Percentiles rank a stretch among this genome's conserved stretches.
Evolutionary conservation across 1,140 invertebrate genomes (phyloP).

Genomic region (Penaeus vannamei): DNA sequence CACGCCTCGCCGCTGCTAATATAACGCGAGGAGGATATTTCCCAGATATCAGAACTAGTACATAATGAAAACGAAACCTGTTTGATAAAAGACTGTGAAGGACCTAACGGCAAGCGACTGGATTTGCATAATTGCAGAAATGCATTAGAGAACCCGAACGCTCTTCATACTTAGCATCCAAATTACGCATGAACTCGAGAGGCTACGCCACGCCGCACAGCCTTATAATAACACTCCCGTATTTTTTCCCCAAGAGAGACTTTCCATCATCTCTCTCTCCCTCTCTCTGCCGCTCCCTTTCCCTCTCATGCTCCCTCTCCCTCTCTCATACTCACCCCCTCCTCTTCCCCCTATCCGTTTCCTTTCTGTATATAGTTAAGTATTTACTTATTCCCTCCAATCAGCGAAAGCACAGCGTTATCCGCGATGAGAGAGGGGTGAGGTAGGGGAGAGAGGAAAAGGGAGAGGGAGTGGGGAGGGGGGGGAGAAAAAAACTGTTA

Average conservation of each 20-base stretch:
- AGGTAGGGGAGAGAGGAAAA: too few relatives aligned
- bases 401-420: too few relatives aligned
- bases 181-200: conserved; percentile 31
- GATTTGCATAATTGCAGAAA: conserved; percentile 33
- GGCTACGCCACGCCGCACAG: neutral
- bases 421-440: too few relatives aligned
- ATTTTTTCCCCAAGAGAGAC: neutral
- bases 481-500: too few relatives aligned
- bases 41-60: conserved; percentile 11
- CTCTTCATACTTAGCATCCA: conserved; percentile 35
- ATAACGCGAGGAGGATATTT: neutral
- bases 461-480: too few relatives aligned
- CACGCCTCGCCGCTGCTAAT: conserved; percentile 13
- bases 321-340: too few relatives aligned
- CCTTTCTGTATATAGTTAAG: too few relatives aligned
- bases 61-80: conserved; percentile 29
- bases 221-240: conserved; percentile 28
- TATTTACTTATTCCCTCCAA: too few relatives aligned
- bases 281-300: too few relatives aligned
- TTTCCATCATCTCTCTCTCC: too few relatives aligned
- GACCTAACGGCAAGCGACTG: neutral
- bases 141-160: conserved; percentile 23
- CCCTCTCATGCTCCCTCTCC: too few relatives aligned
- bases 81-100: neutral
- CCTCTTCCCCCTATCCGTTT: too few relatives aligned